Conservation (phyloP, 1,140 invertebrate genomes). For the Tetramorium parvispinum region DNA sequence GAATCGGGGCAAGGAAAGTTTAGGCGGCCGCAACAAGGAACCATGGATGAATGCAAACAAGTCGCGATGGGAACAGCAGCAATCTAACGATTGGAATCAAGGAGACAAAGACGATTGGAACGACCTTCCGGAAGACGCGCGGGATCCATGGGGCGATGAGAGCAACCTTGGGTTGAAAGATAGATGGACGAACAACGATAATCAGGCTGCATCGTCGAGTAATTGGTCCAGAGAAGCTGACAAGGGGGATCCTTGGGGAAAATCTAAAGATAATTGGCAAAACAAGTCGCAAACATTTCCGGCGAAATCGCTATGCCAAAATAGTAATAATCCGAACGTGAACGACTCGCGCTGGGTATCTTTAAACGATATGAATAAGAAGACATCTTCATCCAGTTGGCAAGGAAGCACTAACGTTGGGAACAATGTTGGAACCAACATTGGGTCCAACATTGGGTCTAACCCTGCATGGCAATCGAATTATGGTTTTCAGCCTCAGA, state of each 20-base stretch:
- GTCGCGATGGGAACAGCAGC: constrained; percentile 69
- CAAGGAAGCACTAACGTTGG: constrained; percentile 55
- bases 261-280: constrained; percentile 70
- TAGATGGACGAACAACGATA: constrained; percentile 61
- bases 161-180: constrained; percentile 63
- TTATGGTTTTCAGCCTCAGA: constrained; percentile 65
- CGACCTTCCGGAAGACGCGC: constrained; percentile 84
- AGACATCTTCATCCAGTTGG: constrained; percentile 50
- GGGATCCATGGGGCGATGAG: constrained; percentile 84
- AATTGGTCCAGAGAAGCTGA: constrained; percentile 58
- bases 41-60: constrained; percentile 66
- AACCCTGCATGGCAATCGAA: constrained; percentile 64
- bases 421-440: constrained; percentile 38
- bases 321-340: constrained; percentile 46
- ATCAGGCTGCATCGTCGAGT: not conserved
- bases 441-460: constrained; percentile 30
- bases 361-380: constrained; percentile 66
- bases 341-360: constrained; percentile 69
- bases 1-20: constrained; percentile 76
- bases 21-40: constrained; percentile 60
- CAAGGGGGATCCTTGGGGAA: constrained; percentile 61
- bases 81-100: constrained; percentile 67
- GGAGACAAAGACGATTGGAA: constrained; percentile 80
- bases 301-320: constrained; percentile 66
- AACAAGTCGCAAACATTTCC: constrained; percentile 56